Evolutionary conservation across 53 echinoderm and acorn worm species (phyloP), one percentile per base, ranked within the genome.

Genomic region (Mesocentrotus franciscanus): DNA sequence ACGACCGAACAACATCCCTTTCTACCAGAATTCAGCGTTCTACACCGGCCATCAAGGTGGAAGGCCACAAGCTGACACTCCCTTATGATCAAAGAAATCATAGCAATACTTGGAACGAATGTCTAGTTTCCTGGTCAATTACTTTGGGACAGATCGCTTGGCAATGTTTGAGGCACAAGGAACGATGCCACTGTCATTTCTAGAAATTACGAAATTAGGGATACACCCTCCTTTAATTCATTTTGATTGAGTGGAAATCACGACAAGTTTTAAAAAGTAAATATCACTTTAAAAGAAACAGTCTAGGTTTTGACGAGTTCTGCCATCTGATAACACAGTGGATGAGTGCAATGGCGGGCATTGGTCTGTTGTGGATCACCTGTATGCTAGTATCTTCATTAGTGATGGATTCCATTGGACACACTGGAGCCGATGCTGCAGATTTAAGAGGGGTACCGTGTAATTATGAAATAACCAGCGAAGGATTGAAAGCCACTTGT

Each of bases 401-500:
- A 3, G n/a, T 12, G 12, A 87, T n/a, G n/a, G 85, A 11, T 39
- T 79, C 79, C 39, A 39, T 39, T 1, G 39, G 39, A 39, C 39
- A 39, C 85, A 26, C 26, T 24, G 56, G 26, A 58, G 85, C 9
- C n/a, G n/a, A n/a, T n/a, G n/a, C n/a, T n/a, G n/a, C n/a, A n/a
- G n/a, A n/a, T n/a, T n/a, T n/a, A n/a, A 57, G 1, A n/a, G 58
- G 58, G n/a, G 83, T 16, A 18, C 85, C 85, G 4, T 85, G 85
- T 85, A 26, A 58, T 10, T 85, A 85, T 17, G 10, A 56, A 56
- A 10, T n/a, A 56, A 85, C 58, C 3, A 26, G 8, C 1, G 16
- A 42, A 11, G 94, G 85, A 10, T 22, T 94, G 15, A 62, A 42
- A n/a, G 94, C 94, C 7, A 62, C 16, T 62, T 94, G 94, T 61